phyloP scores from a whole-genome alignment of 2,888 invertebrate species.

The Drosophila austrosaltans region DNA sequence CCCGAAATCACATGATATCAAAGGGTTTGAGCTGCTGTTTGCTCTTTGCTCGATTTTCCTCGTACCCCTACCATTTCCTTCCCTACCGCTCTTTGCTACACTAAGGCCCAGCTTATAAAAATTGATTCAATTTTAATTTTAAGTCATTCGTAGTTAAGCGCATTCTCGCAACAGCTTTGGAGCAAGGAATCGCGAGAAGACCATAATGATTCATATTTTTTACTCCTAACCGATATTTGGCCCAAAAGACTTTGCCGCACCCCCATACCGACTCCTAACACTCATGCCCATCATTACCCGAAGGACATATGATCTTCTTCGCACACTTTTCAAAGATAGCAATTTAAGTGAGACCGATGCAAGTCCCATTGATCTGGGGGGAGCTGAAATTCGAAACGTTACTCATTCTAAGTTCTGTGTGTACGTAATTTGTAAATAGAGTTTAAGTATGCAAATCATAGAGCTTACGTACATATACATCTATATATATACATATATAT shows the following conservation, averaged over 20 bases:
- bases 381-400: conserved; percentile 49
- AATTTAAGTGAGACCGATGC: conserved; percentile 56
- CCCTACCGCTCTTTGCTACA: conserved; percentile 38
- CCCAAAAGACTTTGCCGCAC: conserved; percentile 20
- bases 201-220: neutral
- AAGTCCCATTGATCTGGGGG: conserved; percentile 17
- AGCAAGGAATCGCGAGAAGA: conserved; percentile 37
- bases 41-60: conserved; percentile 24
- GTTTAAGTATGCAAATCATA: conserved; percentile 80
- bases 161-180: conserved; percentile 32
- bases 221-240: conserved; percentile 9
- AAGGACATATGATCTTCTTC: conserved; percentile 45
- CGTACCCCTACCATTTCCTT: neutral
- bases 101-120: conserved; percentile 70
- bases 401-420: conserved; percentile 63
- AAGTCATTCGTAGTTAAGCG: conserved; percentile 63
- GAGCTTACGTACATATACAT: conserved; percentile 72
- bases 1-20: conserved; percentile 82
- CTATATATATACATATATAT: conserved; percentile 1
- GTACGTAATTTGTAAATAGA: conserved; percentile 81
- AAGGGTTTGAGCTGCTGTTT: conserved; percentile 54
- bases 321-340: conserved; percentile 76
- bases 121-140: conserved; percentile 74
- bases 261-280: conserved; percentile 22
- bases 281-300: conserved; percentile 25